Evolutionary conservation across 2,888 invertebrate species (phyloP).

Genomic region (Parapristionchus giblindavisi): DNA sequence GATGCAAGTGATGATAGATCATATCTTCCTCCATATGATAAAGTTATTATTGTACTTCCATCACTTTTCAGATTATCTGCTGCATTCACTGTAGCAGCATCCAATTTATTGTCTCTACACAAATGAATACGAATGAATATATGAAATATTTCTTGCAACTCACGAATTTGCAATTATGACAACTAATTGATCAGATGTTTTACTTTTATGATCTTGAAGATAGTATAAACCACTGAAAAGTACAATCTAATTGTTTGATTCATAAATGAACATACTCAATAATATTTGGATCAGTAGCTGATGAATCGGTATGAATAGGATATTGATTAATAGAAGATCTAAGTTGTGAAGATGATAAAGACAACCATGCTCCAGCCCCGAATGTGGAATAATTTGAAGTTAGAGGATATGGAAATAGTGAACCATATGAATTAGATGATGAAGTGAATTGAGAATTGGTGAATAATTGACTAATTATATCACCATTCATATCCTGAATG

Average conservation of each 20-base stretch:
- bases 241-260: not conserved
- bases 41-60: not conserved
- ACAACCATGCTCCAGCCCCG: not conserved
- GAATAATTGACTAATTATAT: not conserved
- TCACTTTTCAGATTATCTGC: not conserved
- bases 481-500: not conserved
- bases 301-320: not conserved
- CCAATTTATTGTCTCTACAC: constrained; percentile 2
- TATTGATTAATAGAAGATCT: not conserved
- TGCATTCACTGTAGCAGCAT: not conserved
- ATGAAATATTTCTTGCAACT: not conserved
- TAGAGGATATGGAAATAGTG: not conserved
- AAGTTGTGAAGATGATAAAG: not conserved
- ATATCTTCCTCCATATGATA: not conserved
- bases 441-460: not conserved
- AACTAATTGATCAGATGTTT: not conserved
- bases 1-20: constrained; percentile 27
- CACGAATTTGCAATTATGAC: constrained; percentile 22
- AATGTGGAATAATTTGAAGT: not conserved
- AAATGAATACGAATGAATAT: not conserved
- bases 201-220: not conserved
- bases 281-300: not conserved
- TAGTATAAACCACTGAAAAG: constrained; percentile 30
- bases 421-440: not conserved
- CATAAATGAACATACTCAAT: not conserved